Evolutionary conservation across 2,888 invertebrate genomes (phyloP), one percentile per base, ranked within the genome.

Genomic region (Sussaba pulchella): DNA sequence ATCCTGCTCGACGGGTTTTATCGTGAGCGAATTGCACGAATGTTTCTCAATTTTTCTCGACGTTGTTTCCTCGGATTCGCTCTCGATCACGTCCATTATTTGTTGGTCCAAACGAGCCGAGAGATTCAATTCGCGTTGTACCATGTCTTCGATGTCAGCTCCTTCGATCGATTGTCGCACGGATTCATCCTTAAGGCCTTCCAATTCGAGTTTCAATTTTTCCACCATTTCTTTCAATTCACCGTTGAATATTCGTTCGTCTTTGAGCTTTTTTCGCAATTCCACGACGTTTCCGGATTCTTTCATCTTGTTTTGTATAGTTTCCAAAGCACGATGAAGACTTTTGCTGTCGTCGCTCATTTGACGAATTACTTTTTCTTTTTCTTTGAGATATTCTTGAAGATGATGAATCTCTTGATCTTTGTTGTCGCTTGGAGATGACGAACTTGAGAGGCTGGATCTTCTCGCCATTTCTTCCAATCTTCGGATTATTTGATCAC

Each of bases 81-180:
- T 93, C 79, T 94, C 94, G 17, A 95, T 93, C 0, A 94, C 95
- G 69, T 92, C 93, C 31, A 95, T 89, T 43, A 95, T 94, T 83
- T 94, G 94, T 2, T 93, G 93, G 86, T 95, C 95, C 24, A 95
- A 89, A 82, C 93, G 93, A 0, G 94, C 94, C 0, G 95, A 95
- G 79, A 94, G 93, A 87, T 95, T 94, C 1, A 95, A 86, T 85
- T 95, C 94, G 78, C 94, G 93, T 59, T 94, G 94, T 2, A 95
- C 93, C 90, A 90, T 91, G 14, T 91, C 90, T 52, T 89, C 89
- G 61, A 90, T 90, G n/a, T 91, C 89, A 1, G 84, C 88, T 1
- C 88, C 90, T 14, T 87, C 89, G 24, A 83, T 31, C 0, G 72
- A 84, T 77, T 87, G 79, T 76, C 85, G 86, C 24, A 81, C 43